Conservation (phyloP, 2,113 vertebrate species). For the Oncorhynchus keta region DNA sequence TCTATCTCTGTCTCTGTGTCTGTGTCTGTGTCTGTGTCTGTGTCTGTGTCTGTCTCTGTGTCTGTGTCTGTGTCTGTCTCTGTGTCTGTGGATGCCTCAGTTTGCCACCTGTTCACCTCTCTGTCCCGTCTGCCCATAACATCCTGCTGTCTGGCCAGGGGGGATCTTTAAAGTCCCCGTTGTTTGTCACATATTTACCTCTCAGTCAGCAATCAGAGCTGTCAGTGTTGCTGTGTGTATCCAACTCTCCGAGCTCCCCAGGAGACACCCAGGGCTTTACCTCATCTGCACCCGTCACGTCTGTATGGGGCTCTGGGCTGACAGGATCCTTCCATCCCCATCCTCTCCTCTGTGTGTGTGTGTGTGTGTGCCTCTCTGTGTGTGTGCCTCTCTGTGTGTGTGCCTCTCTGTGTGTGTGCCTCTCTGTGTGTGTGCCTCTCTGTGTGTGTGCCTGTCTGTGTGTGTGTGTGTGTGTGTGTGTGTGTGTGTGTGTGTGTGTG, state of each 20-base stretch:
- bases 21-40: too few relatives aligned
- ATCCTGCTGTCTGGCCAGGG: constrained; percentile 32
- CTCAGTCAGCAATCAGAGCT: constrained; percentile 57
- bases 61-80: too few relatives aligned
- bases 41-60: too few relatives aligned
- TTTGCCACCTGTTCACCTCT: constrained; percentile 25
- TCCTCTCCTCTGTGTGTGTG: constrained; percentile 26
- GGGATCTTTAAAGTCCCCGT: constrained; percentile 45
- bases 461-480: too few relatives aligned
- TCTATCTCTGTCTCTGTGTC: too few relatives aligned
- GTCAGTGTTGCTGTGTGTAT: constrained; percentile 40
- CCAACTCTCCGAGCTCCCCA: constrained; percentile 42
- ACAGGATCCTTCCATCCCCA: constrained; percentile 71
- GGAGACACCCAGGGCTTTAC: constrained; percentile 60
- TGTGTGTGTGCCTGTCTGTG: too few relatives aligned
- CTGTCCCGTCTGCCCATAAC: constrained; percentile 43
- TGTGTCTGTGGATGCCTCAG: constrained; percentile 4
- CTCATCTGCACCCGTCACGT: constrained; percentile 75
- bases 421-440: too few relatives aligned
- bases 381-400: too few relatives aligned
- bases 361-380: too few relatives aligned
- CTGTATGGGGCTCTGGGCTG: constrained; percentile 59
- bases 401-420: too few relatives aligned
- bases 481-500: too few relatives aligned
- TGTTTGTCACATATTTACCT: constrained; percentile 65